Conservation (phyloP, 2,113 vertebrate species). For the Hypocryptadius cinnamomeus region DNA sequence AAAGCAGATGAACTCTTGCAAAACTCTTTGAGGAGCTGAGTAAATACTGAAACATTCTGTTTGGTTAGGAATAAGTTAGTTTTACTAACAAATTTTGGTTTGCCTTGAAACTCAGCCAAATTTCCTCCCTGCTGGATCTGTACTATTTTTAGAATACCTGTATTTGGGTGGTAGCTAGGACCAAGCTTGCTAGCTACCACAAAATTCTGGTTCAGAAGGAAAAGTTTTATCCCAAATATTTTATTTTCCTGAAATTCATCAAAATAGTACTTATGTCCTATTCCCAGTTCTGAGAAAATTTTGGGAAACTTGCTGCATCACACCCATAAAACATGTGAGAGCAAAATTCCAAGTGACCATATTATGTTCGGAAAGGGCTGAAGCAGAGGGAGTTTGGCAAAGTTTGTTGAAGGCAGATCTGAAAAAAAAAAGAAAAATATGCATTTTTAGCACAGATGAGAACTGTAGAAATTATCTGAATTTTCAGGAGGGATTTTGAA, state of each 20-base stretch:
- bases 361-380: not conserved
- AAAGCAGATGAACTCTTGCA: conserved; percentile 17
- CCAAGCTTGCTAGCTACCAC: not conserved
- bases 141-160: not conserved
- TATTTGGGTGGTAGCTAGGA: not conserved
- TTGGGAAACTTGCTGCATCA: not conserved
- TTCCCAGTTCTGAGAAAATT: not conserved
- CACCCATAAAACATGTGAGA: not conserved
- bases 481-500: not conserved
- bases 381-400: not conserved
- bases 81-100: not conserved
- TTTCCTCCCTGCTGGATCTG: not conserved
- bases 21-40: not conserved
- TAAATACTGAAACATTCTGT: not conserved
- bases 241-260: not conserved
- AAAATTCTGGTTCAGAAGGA: not conserved
- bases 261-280: not conserved
- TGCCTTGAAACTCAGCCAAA: not conserved
- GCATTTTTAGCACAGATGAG: not conserved
- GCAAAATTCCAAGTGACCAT: not conserved
- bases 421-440: not conserved
- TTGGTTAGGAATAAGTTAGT: not conserved
- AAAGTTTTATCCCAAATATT: not conserved
- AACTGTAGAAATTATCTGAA: not conserved
- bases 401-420: not conserved